These are phyloP conservation scores for Lordiphosa andalusiaca DNA, from an alignment of 2,888 invertebrate species.

Conservation along the genomic window DNA sequence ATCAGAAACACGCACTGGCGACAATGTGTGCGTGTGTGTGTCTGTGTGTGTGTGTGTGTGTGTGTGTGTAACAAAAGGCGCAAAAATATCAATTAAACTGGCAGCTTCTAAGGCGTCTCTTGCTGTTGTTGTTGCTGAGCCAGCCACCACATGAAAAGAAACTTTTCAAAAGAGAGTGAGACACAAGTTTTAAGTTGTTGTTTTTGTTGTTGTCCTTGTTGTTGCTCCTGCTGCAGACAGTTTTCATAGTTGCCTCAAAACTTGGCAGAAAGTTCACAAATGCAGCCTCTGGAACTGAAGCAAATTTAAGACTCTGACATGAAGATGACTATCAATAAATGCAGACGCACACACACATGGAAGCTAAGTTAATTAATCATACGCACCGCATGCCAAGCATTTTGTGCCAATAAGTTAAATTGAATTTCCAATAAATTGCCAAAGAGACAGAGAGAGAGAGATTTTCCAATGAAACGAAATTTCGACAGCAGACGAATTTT, in stretches of 20 bases:
- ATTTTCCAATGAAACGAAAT: constrained; percentile 17
- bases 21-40: constrained; percentile 32
- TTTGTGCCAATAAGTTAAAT: constrained; percentile 33
- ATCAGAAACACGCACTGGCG: constrained; percentile 52
- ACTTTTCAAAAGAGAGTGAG: constrained; percentile 36
- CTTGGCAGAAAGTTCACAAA: constrained; percentile 29
- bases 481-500: constrained; percentile 3
- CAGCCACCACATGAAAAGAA: constrained; percentile 39
- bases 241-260: constrained; percentile 52
- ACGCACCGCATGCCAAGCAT: constrained; percentile 34
- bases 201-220: constrained; percentile 33
- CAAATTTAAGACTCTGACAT: constrained; percentile 30
- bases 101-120: constrained; percentile 51
- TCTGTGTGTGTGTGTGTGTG: constrained; percentile 11
- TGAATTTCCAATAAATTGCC: constrained; percentile 37
- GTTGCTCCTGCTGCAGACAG: constrained; percentile 56
- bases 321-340: constrained; percentile 41
- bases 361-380: constrained; percentile 50
- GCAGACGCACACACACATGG: constrained; percentile 10
- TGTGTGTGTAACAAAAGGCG: constrained; percentile 7
- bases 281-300: constrained; percentile 38
- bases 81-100: constrained; percentile 65
- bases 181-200: constrained; percentile 31
- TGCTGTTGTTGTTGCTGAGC: constrained; percentile 45
- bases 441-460: constrained; percentile 3